Evolutionary conservation across 2,797 vertebrate species (phyloP), one percentile per base, ranked within the genome.

Genomic region (Megalops cyprinoides): DNA sequence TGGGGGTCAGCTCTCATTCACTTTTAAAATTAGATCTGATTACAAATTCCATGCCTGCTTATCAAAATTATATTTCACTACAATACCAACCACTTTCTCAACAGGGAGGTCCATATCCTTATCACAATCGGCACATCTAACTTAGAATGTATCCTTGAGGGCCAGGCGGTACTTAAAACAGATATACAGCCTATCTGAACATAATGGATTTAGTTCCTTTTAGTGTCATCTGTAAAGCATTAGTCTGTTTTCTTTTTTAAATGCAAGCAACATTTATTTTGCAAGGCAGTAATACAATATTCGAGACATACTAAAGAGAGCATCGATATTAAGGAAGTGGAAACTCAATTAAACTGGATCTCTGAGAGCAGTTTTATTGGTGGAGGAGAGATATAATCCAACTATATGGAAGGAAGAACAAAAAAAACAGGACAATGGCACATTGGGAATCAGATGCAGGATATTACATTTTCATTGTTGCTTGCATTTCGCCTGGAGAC

Each of bases 281-380:
- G 10, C 12, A 74, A 74, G 39, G 71, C 42, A 74, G 23, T 48
- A 74, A 74, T 48, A 28, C 42, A 74, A 74, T 74, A 48, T 74
- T 49, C 71, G 28, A 31, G 71, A 49, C 46, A 48, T 67, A 39
- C 4, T 23, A 71, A 71, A 71, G 67, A 71, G 9, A 71, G 67
- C 37, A n/a, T 71, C n/a, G 3, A 74, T 74, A 49, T 74, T 49
- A 39, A 28, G 25, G 46, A 49, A 74, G 42, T 28, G 46, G 71
- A 49, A 74, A 74, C 46, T 49, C 46, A 12, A 74, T 74, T 49
- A 74, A 39, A 69, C 20, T 23, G 46, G 71, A 73, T 31, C 46
- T 44, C 67, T 74, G 23, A 74, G 25, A 49, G 71, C 37, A 28
- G 46, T 74, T 74, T 49, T 49, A 23, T 49, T 31, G 12, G 46